Conservation (phyloP, 2,888 invertebrate genomes). For the Norana najaformis region DNA sequence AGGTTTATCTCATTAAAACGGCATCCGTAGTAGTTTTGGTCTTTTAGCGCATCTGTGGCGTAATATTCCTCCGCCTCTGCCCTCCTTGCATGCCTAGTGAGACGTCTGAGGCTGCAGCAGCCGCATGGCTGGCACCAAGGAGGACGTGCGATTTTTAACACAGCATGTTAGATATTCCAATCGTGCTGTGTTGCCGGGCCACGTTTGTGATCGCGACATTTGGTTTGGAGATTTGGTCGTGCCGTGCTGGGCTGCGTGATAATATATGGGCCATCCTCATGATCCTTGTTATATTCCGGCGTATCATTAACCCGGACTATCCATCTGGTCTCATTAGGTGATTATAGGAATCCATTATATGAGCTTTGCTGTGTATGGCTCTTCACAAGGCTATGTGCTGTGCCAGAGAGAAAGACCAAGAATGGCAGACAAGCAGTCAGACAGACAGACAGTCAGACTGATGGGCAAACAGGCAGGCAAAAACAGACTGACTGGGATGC, state of each 20-base stretch:
- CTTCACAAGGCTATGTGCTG: background rate
- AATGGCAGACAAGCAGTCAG: no score
- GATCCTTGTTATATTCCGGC: conserved; percentile 1
- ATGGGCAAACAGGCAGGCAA: background rate
- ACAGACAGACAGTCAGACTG: background rate
- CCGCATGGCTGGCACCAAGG: background rate
- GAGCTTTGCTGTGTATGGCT: background rate
- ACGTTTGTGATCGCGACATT: background rate
- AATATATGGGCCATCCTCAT: conserved; percentile 13
- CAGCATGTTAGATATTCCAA: conserved; percentile 1
- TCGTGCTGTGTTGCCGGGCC: background rate
- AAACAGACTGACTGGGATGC: background rate
- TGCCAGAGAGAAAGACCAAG: background rate
- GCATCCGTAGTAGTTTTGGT: conserved; percentile 7
- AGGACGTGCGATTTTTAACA: background rate
- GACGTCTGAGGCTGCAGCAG: background rate
- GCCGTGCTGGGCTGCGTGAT: background rate
- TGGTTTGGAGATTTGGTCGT: conserved; percentile 13
- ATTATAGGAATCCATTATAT: conserved; percentile 13
- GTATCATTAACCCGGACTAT: conserved; percentile 1
- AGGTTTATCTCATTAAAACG: conserved; percentile 13
- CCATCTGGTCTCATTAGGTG: conserved; percentile 13
- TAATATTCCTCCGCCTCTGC: background rate
- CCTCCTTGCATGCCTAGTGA: background rate
- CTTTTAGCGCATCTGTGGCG: conserved; percentile 13